Conservation (phyloP, 2,797 vertebrate species). For the Mormyrops boulengeri region DNA sequence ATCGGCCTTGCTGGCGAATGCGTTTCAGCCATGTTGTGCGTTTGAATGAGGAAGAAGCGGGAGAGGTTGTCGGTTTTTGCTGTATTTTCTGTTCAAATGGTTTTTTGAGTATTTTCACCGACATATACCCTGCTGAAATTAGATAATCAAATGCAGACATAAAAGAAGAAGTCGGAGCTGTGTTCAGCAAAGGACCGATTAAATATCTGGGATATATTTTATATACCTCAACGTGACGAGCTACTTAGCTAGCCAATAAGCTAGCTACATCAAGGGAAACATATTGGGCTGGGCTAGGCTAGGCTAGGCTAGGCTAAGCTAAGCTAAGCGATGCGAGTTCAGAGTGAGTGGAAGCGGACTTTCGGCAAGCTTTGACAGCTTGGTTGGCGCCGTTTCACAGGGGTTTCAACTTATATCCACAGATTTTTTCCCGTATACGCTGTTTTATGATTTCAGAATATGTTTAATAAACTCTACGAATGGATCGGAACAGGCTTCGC, state of each 20-base stretch:
- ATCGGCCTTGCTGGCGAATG: conserved; percentile 25
- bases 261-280: conserved; percentile 29
- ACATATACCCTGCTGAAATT: not conserved
- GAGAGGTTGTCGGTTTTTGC: conserved; percentile 61
- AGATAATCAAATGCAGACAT: not conserved
- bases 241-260: conserved; percentile 35
- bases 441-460: conserved; percentile 42
- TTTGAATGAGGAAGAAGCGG: conserved; percentile 84
- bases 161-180: conserved; percentile 39
- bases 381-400: conserved; percentile 15
- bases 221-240: conserved; percentile 34
- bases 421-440: conserved; percentile 19
- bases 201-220: conserved; percentile 41
- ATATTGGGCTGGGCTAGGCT: not conserved
- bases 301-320: conserved; percentile 26
- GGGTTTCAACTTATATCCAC: conserved; percentile 29
- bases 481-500: conserved; percentile 64
- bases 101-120: conserved; percentile 23
- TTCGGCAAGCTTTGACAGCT: conserved; percentile 39
- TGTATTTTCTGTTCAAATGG: conserved; percentile 39
- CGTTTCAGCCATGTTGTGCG: conserved; percentile 73
- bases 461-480: conserved; percentile 71
- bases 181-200: conserved; percentile 32
- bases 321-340: conserved; percentile 49
- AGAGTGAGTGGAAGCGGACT: conserved; percentile 31